Evolutionary conservation across 2,113 vertebrate genomes (phyloP).

Genomic region (Gorsachius goisagi): DNA sequence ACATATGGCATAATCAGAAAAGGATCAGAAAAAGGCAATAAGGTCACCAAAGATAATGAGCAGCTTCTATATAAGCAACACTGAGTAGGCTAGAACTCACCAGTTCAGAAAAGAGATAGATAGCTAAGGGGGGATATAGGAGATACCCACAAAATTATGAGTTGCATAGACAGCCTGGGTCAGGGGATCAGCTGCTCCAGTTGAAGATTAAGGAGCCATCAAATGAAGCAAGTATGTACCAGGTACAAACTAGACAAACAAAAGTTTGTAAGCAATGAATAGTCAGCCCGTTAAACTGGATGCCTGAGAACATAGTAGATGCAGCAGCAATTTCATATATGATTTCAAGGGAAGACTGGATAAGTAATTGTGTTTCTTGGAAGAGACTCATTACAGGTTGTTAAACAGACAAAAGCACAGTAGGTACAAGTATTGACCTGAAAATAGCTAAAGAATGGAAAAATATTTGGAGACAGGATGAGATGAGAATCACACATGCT

Average conservation of each 20-base stretch:
- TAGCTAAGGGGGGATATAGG: neutral
- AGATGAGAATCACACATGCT: neutral
- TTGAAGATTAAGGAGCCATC: neutral
- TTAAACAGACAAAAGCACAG: neutral
- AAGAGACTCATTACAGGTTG: neutral
- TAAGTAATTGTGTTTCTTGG: neutral
- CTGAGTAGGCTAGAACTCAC: neutral
- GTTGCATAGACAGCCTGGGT: neutral
- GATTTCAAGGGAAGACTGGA: neutral
- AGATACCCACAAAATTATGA: neutral
- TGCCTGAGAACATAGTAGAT: neutral
- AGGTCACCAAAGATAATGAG: neutral
- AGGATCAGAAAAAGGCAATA: neutral
- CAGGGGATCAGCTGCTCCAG: neutral
- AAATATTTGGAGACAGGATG: neutral
- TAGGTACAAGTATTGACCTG: neutral
- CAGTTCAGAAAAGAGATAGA: neutral
- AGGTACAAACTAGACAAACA: neutral
- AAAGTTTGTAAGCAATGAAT: neutral
- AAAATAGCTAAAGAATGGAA: neutral
- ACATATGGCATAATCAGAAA: neutral
- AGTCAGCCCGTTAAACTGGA: neutral
- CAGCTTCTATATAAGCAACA: neutral
- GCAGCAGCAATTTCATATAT: neutral
- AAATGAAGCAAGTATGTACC: neutral